Evolutionary conservation across 2,113 vertebrate species (phyloP).

Genomic region (Rana temporaria): DNA sequence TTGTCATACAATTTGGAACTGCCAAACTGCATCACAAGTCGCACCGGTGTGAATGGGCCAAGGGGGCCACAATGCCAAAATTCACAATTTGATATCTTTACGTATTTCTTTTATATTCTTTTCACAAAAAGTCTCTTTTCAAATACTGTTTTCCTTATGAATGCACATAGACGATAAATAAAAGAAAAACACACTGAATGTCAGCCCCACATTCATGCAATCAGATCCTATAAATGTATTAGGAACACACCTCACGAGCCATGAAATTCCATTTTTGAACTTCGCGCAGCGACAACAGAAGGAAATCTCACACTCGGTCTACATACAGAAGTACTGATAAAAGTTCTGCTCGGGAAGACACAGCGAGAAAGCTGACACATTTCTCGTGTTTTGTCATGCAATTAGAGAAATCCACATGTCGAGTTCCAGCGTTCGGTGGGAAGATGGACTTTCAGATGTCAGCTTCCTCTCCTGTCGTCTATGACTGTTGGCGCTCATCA

Average conservation of each 20-base stretch:
- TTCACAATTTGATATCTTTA: too few species aligned
- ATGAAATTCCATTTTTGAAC: not conserved
- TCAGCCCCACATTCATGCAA: not conserved
- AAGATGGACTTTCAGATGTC: constrained; percentile 58
- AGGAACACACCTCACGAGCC: not conserved
- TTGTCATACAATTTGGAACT: too few species aligned
- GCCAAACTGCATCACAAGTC: too few species aligned
- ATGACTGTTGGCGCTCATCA: constrained; percentile 3
- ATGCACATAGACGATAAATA: too few species aligned
- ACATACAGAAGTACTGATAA: not conserved
- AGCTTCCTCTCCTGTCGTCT: constrained; percentile 30
- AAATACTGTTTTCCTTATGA: too few species aligned
- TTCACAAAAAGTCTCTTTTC: too few species aligned
- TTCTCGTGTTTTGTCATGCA: constrained; percentile 7
- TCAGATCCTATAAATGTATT: not conserved
- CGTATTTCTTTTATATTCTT: too few species aligned
- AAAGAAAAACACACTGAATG: too few species aligned
- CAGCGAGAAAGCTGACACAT: constrained; percentile 9
- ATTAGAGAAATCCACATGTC: constrained; percentile 37
- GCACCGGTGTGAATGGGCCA: too few species aligned
- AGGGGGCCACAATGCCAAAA: too few species aligned
- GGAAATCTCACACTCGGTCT: not conserved
- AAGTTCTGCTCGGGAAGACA: not conserved
- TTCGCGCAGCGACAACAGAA: not conserved
- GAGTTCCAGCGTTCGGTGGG: not conserved